Evolutionary conservation across 2,113 vertebrate genomes (phyloP).

Genomic region (Sorex araneus): DNA sequence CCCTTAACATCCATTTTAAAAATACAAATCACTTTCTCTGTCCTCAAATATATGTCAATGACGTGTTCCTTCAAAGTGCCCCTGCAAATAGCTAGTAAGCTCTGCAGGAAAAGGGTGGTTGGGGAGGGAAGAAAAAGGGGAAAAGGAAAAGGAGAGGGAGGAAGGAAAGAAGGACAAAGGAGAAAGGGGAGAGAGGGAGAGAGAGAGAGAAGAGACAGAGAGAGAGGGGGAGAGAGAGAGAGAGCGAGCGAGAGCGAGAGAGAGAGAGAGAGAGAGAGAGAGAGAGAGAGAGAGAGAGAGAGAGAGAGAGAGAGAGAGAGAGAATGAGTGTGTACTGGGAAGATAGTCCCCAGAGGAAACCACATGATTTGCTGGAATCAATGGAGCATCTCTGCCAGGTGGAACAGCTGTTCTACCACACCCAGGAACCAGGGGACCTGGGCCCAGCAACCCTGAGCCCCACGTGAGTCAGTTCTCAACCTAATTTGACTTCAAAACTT

Average conservation of each 20-base stretch:
- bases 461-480: neutral
- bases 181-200: neutral
- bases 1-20: neutral
- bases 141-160: neutral
- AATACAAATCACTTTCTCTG: slow-evolving; percentile 32
- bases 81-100: slow-evolving; percentile 5
- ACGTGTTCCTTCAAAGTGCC: neutral
- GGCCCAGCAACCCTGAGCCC: neutral
- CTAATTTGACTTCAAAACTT: neutral
- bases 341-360: too few relatives aligned
- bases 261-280: too few relatives aligned
- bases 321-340: too few relatives aligned
- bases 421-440: too few relatives aligned
- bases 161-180: neutral
- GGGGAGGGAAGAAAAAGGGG: rapidly evolving
- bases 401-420: too few relatives aligned
- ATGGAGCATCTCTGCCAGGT: neutral
- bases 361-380: too few relatives aligned
- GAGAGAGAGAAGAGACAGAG: too few relatives aligned
- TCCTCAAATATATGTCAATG: neutral
- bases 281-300: neutral
- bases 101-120: neutral
- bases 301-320: too few relatives aligned
- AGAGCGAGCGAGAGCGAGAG: neutral
- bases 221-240: neutral